Evolutionary conservation across 2,797 vertebrate species (phyloP), one percentile per base, ranked within the genome.

Genomic region (Dermochelys coriacea): DNA sequence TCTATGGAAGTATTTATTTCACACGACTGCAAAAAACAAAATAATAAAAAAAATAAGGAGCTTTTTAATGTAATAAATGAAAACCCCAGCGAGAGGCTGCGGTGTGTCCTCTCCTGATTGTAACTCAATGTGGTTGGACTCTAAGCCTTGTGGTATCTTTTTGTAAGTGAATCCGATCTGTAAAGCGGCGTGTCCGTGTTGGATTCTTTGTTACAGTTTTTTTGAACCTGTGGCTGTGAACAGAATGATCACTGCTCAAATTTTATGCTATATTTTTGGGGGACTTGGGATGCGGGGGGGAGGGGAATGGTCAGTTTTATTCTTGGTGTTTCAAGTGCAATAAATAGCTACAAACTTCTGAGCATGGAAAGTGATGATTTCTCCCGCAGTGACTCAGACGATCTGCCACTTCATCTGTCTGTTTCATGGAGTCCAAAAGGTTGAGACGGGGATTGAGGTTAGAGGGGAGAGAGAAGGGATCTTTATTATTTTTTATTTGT

Each of bases 271-370:
- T 93, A 31, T 90, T 89, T 83, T 93, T 91, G 84, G 96, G 86
- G 96, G 97, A 94, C 5, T 49, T 82, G 0, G 96, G 96, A 94
- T 18, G 88, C 19, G 86, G 97, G 83, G 83, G 91, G 94, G 29
- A 88, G 92, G 96, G 97, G 92, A 41, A 96, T 85, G 97, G 96
- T 98, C 97, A 95, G 96, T 98, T 98, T 98, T 98, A 98, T 98
- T 98, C 98, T 97, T 98, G 97, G 98, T 98, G 98, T 98, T 97
- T 98, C 98, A 98, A 98, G 98, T 98, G 98, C 98, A 98, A 98
- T 98, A 98, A 98, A 98, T 98, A 98, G 97, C 97, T 98, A 97
- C 96, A 95, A 96, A 98, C 96, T 98, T 98, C 97, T 97, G 97
- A 97, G 98, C 97, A 96, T 95, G 96, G 87, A 82, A 88, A 95